Base-by-base conservation (phyloP, 2,888 invertebrate species). In the Drosophila ezoana region DNA sequence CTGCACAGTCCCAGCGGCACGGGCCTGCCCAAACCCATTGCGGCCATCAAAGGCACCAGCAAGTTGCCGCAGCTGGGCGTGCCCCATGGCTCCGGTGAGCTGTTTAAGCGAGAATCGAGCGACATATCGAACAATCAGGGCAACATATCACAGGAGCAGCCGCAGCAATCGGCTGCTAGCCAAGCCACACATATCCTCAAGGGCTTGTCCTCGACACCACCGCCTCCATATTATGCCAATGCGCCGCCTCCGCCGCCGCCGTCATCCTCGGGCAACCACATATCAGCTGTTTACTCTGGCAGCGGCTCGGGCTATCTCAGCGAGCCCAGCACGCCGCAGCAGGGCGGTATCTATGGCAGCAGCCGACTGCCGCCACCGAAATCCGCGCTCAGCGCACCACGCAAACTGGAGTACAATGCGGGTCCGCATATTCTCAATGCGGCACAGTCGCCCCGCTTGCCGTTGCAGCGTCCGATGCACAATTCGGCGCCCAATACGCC, bases 11-110 rank as follows among this genome's bases (percentile, higher is more conserved):
- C 91, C 23, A 85, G 79, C 1, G 91, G 93, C 77, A 94, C 96
- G 6, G 96, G 96, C 16, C 96, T 98, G 81, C 97, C 98, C 0
- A 98, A 98, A 91, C 98, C 98, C 2, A 97, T 97, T 44, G 97
- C 97, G 9, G 96, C 97, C 62, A 96, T 98, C 33, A 98, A 98
- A 93, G 98, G 97, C 72, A 97, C 96, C 23, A 95, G 95, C 71
- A 97, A 97, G 92, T 79, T 92, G 93, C 95, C 83, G 92, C 95
- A 74, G 93, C 94, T 75, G 94, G 93, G 91, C 81, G 40, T 41
- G 18, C n/a, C 53, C 6, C 13, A 60, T n/a, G 56, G 63, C 4
- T 40, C 62, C 16, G 86, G n/a, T 53, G 86, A 56, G 14, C 74
- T 81, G 40, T 67, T 90, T 1, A 92, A 91, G 93, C 93, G 92